Evolutionary conservation across 2,888 invertebrate genomes (phyloP), one percentile per base, ranked within the genome.

Genomic region (Euplagia quadripunctaria): DNA sequence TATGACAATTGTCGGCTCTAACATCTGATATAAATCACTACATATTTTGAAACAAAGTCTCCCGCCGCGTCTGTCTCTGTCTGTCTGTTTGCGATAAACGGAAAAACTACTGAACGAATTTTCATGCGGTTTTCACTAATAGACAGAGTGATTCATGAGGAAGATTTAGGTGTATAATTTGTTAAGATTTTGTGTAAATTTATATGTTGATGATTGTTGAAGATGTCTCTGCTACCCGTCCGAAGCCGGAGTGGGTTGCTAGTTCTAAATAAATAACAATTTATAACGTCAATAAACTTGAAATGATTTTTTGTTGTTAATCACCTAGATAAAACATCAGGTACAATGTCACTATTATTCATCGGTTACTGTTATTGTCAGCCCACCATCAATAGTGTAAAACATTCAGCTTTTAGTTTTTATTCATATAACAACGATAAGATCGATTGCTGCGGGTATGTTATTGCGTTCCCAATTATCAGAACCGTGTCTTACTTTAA

Each of bases 381-480:
- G 68, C 64, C 70, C 58, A 64, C 70, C 58, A 64, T 51, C 74
- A 75, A 72, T 81, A 70, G 79, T 79, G 63, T 67, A 66, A 11
- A 42, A 64, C 43, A 64, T 42, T 14, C 41, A 66, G 72, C 31
- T 31, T 69, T 75, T 73, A 70, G 58, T 61, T 43, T 49, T 46
- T n/a, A 46, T 17, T 58, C 5, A 41, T 61, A 17, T 52, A 49
- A 20, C 61, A 7, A 51, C 79, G 83, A 82, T 83, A 83, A 82
- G 55, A 49, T 58, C 73, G 75, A 82, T 83, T 83, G 71, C 72
- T 77, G 42, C 51, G 61, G 31, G 49, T 81, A 78, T 82, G 83
- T 81, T 83, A 83, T 79, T 74, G 69, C 78, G 76, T 83, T 82
- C 78, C 72, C 73, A 72, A 79, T 82, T 83, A 82, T 76, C 68